Evolutionary conservation across 2,888 invertebrate genomes (phyloP).

Genomic region (Drosophila anomalata): DNA sequence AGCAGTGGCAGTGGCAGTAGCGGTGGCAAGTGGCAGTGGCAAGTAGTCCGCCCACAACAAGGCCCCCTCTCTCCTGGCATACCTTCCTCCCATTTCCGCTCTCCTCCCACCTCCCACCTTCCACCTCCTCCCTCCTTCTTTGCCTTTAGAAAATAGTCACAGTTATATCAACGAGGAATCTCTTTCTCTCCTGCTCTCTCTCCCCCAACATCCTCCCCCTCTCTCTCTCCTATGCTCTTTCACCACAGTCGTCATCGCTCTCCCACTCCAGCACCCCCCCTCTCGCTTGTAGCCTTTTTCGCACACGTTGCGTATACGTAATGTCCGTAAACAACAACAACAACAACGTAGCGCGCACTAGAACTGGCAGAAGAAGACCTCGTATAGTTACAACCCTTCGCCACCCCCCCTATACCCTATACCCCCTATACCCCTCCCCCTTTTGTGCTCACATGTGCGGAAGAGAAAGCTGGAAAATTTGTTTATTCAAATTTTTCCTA

Average conservation of each 20-base stretch:
- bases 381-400: slow-evolving; percentile 31
- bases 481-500: slow-evolving; percentile 64
- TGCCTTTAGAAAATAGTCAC: slow-evolving; percentile 60
- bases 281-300: slow-evolving; percentile 64
- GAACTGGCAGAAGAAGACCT: slow-evolving; percentile 20
- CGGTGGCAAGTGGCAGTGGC: slow-evolving; percentile 10
- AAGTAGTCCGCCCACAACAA: slow-evolving; percentile 13
- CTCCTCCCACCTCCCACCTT: not conserved
- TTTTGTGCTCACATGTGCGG: slow-evolving; percentile 10
- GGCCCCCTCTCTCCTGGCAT: not conserved
- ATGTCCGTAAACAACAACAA: slow-evolving; percentile 64
- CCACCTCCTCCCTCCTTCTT: not conserved
- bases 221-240: slow-evolving; percentile 3
- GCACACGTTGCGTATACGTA: slow-evolving; percentile 76
- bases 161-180: slow-evolving; percentile 26
- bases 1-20: slow-evolving; percentile 3
- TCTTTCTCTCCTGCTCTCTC: slow-evolving; percentile 13
- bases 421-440: not conserved
- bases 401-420: not conserved
- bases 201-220: slow-evolving; percentile 15
- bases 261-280: slow-evolving; percentile 1
- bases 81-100: not conserved
- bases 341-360: slow-evolving; percentile 17
- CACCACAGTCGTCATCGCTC: not conserved
- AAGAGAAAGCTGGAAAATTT: slow-evolving; percentile 51